phyloP scores from a whole-genome alignment of 2,797 vertebrate genomes.

The Meda fulgida region DNA sequence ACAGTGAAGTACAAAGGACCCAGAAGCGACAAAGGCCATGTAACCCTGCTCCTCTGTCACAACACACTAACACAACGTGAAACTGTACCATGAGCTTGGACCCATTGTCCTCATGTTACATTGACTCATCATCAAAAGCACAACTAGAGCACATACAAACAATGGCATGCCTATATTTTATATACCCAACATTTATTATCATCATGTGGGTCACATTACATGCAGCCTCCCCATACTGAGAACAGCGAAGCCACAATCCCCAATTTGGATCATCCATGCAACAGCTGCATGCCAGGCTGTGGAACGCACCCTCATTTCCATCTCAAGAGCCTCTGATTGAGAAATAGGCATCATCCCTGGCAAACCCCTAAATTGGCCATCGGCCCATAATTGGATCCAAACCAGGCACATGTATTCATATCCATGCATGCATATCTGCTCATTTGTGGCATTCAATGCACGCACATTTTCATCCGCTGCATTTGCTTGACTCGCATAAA shows the following conservation, averaged over 20 bases:
- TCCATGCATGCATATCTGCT: not conserved
- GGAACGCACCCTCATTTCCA: slow-evolving; percentile 56
- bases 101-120: slow-evolving; percentile 33
- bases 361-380: slow-evolving; percentile 45
- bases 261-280: slow-evolving; percentile 58
- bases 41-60: slow-evolving; percentile 36
- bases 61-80: slow-evolving; percentile 34
- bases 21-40: slow-evolving; percentile 35
- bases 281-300: slow-evolving; percentile 45
- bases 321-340: slow-evolving; percentile 49
- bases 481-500: not conserved
- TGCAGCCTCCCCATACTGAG: not conserved
- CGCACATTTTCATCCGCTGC: not conserved
- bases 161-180: not conserved
- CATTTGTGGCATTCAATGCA: slow-evolving; percentile 19
- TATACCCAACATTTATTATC: slow-evolving; percentile 23
- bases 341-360: slow-evolving; percentile 29
- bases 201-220: slow-evolving; percentile 39
- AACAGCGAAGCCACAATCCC: slow-evolving; percentile 28
- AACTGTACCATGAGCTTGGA: slow-evolving; percentile 39
- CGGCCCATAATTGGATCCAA: slow-evolving; percentile 36
- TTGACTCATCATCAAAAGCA: slow-evolving; percentile 24
- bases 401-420: not conserved
- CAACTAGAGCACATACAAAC: not conserved
- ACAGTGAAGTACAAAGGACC: slow-evolving; percentile 34